Percentiles rank a stretch among this genome's conserved stretches.
phyloP scores from a whole-genome alignment of 2,797 vertebrate genomes.

The Alcedo atthis region DNA sequence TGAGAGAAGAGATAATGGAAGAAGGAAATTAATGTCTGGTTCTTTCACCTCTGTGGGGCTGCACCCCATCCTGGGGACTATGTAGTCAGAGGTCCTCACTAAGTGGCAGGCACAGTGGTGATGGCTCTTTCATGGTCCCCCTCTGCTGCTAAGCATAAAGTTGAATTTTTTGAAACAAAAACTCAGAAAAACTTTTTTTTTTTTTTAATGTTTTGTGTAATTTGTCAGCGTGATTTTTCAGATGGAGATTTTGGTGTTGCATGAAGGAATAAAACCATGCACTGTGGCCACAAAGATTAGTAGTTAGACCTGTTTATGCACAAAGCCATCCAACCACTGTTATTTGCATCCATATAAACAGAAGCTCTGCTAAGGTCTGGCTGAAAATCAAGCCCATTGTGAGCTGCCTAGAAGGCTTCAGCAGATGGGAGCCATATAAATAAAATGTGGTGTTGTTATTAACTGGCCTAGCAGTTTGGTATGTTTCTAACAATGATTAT shows the following conservation, averaged over 20 bases:
- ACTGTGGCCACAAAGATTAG: slow-evolving; percentile 22
- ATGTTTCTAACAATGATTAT: slow-evolving; percentile 70
- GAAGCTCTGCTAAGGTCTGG: slow-evolving; percentile 58
- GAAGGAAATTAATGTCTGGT: background rate
- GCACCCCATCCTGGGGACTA: fast-evolving
- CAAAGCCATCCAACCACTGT: slow-evolving; percentile 38
- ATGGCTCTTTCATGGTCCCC: background rate
- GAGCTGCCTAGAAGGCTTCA: slow-evolving; percentile 76
- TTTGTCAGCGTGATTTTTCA: slow-evolving; percentile 25
- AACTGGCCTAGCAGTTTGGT: slow-evolving; percentile 72
- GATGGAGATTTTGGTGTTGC: slow-evolving; percentile 30
- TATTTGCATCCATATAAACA: slow-evolving; percentile 68
- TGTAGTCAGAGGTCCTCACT: fast-evolving
- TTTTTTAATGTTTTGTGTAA: background rate
- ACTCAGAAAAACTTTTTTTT: background rate
- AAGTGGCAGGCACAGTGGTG: background rate
- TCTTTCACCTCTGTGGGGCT: background rate
- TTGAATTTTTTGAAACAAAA: background rate
- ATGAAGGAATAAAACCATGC: slow-evolving; percentile 23
- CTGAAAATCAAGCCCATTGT: slow-evolving; percentile 68
- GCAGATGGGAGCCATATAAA: slow-evolving; percentile 80
- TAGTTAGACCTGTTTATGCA: slow-evolving; percentile 65
- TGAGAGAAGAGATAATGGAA: background rate
- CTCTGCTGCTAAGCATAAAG: background rate
- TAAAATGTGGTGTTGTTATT: slow-evolving; percentile 76